Conservation (phyloP, 2,797 vertebrate species). For the Mormyrops boulengeri region DNA sequence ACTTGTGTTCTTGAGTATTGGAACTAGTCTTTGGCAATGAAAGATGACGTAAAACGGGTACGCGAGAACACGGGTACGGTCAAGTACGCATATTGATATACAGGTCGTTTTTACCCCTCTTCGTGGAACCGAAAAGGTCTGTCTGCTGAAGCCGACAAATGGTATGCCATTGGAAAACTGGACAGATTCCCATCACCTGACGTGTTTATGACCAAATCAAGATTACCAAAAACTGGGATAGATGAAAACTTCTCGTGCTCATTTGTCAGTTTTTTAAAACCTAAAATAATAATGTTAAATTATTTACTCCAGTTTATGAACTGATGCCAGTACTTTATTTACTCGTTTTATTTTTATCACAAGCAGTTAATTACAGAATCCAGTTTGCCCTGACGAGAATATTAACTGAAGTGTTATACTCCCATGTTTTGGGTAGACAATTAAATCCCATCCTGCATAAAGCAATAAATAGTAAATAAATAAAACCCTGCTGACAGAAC, state of each 20-base stretch:
- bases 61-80: too few relatives aligned
- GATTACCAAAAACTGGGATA: not conserved
- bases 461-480: not conserved
- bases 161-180: not conserved
- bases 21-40: too few relatives aligned
- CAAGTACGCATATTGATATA: not conserved
- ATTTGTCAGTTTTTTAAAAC: not conserved
- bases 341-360: not conserved
- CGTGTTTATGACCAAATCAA: not conserved
- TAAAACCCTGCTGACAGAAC: not conserved
- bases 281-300: not conserved
- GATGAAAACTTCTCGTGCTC: too few relatives aligned
- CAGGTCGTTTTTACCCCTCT: not conserved
- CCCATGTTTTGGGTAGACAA: not conserved
- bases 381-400: not conserved
- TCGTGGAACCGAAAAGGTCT: not conserved
- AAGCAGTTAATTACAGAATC: not conserved
- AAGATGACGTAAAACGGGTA: too few relatives aligned
- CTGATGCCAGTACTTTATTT: not conserved
- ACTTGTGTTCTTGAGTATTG: not conserved
- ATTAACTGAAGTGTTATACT: not conserved
- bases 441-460: not conserved
- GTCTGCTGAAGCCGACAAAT: too few relatives aligned
- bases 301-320: not conserved
- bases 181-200: not conserved